phyloP scores from a whole-genome alignment of 2,113 vertebrate genomes.

The Lanius ludovicianus region DNA sequence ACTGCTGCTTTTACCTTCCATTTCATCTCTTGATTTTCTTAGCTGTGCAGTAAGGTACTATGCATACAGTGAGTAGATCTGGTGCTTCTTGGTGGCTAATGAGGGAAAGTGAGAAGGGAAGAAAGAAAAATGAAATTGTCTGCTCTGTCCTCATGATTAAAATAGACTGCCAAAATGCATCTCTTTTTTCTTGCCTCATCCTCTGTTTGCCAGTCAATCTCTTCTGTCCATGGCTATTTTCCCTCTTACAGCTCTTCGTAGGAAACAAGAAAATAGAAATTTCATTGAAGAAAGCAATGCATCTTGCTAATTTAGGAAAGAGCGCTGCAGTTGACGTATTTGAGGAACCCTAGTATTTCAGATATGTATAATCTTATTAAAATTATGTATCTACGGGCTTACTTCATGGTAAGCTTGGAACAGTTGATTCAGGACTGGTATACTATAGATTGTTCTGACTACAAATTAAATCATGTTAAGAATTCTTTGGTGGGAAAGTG shows the following conservation, averaged over 20 bases:
- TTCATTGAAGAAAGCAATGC: neutral
- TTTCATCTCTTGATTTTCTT: neutral
- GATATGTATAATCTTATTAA: neutral
- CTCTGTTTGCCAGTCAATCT: neutral
- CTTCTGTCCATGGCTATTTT: neutral
- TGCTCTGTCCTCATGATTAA: neutral
- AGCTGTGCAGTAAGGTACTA: neutral
- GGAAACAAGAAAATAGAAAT: neutral
- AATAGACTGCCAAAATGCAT: neutral
- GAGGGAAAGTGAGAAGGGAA: neutral
- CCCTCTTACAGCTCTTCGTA: neutral
- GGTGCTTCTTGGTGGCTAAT: neutral
- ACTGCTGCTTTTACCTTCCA: neutral
- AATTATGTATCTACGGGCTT: neutral
- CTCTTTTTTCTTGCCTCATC: neutral
- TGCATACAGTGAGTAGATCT: neutral
- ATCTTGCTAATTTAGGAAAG: neutral
- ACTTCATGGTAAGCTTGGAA: neutral
- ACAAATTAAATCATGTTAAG: neutral
- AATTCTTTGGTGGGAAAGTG: neutral
- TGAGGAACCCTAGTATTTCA: neutral
- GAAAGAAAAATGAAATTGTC: neutral
- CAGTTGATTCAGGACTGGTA: neutral
- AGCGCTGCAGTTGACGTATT: neutral
- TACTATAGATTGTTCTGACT: neutral